Evolutionary conservation across 1,140 invertebrate species (phyloP), one percentile per base, ranked within the genome.

Genomic region (Steinernema khuongi): DNA sequence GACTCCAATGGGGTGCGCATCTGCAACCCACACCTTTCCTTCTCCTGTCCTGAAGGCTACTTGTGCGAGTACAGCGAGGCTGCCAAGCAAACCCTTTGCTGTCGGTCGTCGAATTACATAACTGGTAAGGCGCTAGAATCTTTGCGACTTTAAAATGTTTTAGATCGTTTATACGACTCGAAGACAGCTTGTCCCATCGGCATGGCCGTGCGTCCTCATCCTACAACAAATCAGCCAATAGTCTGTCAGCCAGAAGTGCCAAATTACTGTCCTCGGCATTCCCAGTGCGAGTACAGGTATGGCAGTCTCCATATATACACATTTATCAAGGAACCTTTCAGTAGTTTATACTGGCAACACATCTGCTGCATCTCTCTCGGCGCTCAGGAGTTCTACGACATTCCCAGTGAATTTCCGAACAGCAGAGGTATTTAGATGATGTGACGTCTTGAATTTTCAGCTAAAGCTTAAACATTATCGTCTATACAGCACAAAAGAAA

Each of bases 141-240:
- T 60, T 4, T 60, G 7, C 22, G 26, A 26, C 50, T 41, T 7
- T 41, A 41, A 22, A 17, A 73, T 28, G 30, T 19, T 72, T 72
- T 29, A 70, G 31, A 26, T 1, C 33, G 29, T 29, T 32, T 73
- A 17, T 66, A 31, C 32, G 73, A 74, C 28, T 26, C 70, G 0
- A 74, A 74, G 33, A 31, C 36, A n/a, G 70, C 73, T 11, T 74
- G 73, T 67, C 73, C 73, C 36, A 32, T 22, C 19, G 73, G 70
- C 14, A 31, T 74, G 30, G 31, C 36, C 1, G 67, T 72, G 1
- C 36, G 43, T 28, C n/a, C 60, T 0, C 72, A 74, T 50, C 72
- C 72, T 18, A 70, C 28, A 28, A 74, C 72, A 11, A 32, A 60
- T 22, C 72, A 74, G 18, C 72, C 72, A 19, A 74, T 74, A n/a